A percentile compares a stretch with the other conserved stretches of the same genome.
phyloP scores from a whole-genome alignment of 2,113 vertebrate species.

The Morone saxatilis region DNA sequence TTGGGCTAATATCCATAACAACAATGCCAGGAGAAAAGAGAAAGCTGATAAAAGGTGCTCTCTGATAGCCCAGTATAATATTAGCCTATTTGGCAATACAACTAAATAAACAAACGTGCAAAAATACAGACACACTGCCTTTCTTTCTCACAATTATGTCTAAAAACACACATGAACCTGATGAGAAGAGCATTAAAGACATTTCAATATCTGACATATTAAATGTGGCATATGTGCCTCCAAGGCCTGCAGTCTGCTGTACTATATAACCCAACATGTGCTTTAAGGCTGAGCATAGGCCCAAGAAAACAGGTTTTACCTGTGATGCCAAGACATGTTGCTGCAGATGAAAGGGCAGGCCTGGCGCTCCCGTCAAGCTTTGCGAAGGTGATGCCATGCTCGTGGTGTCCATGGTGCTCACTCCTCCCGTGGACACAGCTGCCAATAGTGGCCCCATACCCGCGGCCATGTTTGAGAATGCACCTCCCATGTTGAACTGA shows the following conservation, averaged over 20 bases:
- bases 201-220: not conserved
- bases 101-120: constrained; percentile 12
- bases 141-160: not conserved
- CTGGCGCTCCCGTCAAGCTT: constrained; percentile 88
- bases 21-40: not conserved
- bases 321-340: constrained; percentile 97
- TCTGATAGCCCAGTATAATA: not conserved
- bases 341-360: constrained; percentile 96
- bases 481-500: constrained; percentile 96
- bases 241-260: not conserved
- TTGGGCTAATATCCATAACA: constrained; percentile 1
- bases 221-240: constrained; percentile 17
- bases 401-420: constrained; percentile 90
- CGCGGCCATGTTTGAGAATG: constrained; percentile 95
- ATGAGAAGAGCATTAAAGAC: not conserved
- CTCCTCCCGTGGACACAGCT: constrained; percentile 91
- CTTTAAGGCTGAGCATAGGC: not conserved
- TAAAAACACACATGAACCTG: not conserved
- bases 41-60: not conserved
- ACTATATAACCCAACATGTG: constrained; percentile 1
- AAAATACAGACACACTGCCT: not conserved
- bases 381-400: constrained; percentile 91
- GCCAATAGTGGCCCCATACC: constrained; percentile 95
- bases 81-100: constrained; percentile 10
- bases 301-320: constrained; percentile 85